Conservation (phyloP, 2,797 vertebrate genomes). For the Parauchenoglanis punctatus region DNA sequence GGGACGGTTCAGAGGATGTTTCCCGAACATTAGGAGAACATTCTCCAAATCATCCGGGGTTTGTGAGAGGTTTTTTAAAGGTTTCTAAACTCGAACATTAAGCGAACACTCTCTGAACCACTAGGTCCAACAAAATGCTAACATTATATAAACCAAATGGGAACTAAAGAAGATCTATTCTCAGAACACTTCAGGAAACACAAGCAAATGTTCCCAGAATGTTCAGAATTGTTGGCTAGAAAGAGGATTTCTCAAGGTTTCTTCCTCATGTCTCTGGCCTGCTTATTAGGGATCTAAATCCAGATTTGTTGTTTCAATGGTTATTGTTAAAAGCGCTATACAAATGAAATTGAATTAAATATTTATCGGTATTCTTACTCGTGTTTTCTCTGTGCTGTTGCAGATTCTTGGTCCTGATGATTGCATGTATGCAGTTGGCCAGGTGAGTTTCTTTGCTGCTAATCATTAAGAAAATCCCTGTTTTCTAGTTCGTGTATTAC, state of each 20-base stretch:
- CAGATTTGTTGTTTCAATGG: not conserved
- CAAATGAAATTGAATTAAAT: not conserved
- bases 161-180: not conserved
- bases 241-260: not conserved
- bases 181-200: not conserved
- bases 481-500: not conserved
- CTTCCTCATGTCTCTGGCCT: not conserved
- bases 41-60: too few relatives aligned
- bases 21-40: too few relatives aligned
- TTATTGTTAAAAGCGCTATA: not conserved
- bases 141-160: not conserved
- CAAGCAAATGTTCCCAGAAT: not conserved
- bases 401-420: conserved; percentile 82
- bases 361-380: not conserved
- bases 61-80: not conserved
- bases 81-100: not conserved
- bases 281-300: not conserved
- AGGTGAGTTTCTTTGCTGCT: conserved; percentile 68
- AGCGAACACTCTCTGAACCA: not conserved
- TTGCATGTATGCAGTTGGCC: conserved; percentile 87
- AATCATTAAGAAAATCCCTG: not conserved
- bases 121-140: not conserved
- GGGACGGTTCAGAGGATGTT: too few relatives aligned
- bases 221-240: not conserved
- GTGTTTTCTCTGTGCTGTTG: not conserved